A percentile compares a stretch with the other conserved stretches of the same genome.
phyloP scores from a whole-genome alignment of 1,140 invertebrate species.

The Sycophaga agraensis region DNA sequence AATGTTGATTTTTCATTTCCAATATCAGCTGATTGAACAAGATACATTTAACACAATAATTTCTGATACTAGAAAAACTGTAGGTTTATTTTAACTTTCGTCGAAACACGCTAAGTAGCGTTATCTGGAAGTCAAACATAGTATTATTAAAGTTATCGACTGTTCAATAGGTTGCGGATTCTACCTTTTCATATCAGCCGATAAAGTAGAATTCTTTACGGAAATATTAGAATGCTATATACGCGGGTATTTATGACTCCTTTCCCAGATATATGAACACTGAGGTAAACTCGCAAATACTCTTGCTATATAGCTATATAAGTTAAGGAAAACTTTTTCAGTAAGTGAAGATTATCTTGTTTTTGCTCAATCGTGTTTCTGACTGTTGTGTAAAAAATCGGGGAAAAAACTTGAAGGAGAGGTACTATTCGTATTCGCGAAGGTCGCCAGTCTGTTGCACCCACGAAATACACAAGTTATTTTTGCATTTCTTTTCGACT shows the following conservation, averaged over 20 bases:
- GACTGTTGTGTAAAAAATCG: background rate
- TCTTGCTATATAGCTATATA: too few relatives aligned
- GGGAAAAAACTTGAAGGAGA: slow-evolving; percentile 9
- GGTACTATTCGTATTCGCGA: slow-evolving; percentile 19
- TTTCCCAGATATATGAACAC: too few relatives aligned
- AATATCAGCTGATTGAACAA: too few relatives aligned
- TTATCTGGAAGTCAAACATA: slow-evolving; percentile 2
- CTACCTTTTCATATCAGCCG: background rate
- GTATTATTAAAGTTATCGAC: background rate
- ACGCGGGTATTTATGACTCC: too few relatives aligned
- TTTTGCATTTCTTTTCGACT: slow-evolving; percentile 25
- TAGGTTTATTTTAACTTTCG: background rate
- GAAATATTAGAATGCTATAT: too few relatives aligned
- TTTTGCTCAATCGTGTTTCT: background rate
- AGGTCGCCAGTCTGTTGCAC: slow-evolving; percentile 36
- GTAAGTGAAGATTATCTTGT: background rate
- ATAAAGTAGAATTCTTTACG: slow-evolving; percentile 4
- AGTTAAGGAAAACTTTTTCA: background rate
- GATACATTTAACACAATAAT: too few relatives aligned
- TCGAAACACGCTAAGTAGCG: slow-evolving; percentile 1
- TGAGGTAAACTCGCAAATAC: too few relatives aligned
- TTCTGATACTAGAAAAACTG: too few relatives aligned
- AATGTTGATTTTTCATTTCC: too few relatives aligned
- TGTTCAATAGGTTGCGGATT: background rate
- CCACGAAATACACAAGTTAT: slow-evolving; percentile 31